Conservation (phyloP, 64 coral and sea anemone genomes). For the Hydrozoanthus tunicans region DNA sequence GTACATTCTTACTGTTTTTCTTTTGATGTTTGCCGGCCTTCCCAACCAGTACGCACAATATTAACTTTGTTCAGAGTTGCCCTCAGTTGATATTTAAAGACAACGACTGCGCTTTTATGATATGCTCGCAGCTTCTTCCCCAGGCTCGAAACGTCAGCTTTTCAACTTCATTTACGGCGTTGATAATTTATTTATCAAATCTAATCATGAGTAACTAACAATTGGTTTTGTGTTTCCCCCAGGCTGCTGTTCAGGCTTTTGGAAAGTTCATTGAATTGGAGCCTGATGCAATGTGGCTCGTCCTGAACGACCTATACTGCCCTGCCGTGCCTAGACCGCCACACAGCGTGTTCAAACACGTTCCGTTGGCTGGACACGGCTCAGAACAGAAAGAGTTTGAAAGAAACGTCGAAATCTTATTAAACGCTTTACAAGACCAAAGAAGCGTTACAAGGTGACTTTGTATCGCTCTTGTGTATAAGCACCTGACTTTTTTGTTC, state of each 20-base stretch:
- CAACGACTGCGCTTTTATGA: too few species aligned
- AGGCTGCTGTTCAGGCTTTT: conserved; percentile 31
- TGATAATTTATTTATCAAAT: too few species aligned
- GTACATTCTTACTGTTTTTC: too few species aligned
- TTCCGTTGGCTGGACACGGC: conserved; percentile 16
- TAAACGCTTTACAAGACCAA: background rate
- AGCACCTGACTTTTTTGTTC: background rate
- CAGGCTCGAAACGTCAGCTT: too few species aligned
- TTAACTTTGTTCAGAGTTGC: too few species aligned
- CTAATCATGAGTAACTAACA: background rate
- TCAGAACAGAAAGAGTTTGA: conserved; percentile 45
- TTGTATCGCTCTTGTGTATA: too few species aligned
- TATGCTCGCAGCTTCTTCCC: too few species aligned
- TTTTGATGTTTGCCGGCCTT: too few species aligned
- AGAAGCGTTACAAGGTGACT: background rate
- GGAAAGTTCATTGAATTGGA: conserved; percentile 35
- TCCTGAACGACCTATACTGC: conserved; percentile 31
- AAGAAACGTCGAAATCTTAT: conserved; percentile 21
- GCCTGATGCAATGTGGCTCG: conserved; percentile 48
- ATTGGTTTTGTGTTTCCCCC: background rate
- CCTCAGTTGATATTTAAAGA: too few species aligned
- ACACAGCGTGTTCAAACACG: conserved; percentile 24
- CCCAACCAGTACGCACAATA: too few species aligned
- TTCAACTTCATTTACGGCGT: too few species aligned
- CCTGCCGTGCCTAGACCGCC: background rate